These are phyloP conservation scores for Chondrosia reniformis DNA, from an alignment of 37 sponge, comb jelly and placozoan species.

Conservation along the genomic window DNA sequence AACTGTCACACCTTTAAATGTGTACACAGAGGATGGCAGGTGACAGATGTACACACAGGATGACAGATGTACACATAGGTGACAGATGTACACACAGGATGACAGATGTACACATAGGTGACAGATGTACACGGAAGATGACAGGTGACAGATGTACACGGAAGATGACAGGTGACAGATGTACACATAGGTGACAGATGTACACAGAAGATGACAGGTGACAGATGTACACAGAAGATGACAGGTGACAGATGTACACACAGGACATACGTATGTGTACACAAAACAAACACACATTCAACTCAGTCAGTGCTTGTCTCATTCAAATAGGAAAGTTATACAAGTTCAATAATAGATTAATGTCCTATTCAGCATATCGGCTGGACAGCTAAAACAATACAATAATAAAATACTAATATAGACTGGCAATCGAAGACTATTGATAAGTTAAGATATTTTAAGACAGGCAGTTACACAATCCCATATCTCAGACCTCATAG, in stretches of 20 bases:
- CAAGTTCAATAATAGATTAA: too few species aligned
- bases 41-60: background rate
- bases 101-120: too few species aligned
- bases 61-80: background rate
- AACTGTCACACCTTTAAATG: conserved; percentile 8
- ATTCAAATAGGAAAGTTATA: too few species aligned
- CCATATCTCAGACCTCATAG: background rate
- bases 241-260: background rate
- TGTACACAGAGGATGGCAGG: background rate
- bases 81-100: background rate
- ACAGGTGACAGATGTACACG: background rate
- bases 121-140: background rate
- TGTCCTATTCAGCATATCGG: too few species aligned
- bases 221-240: background rate
- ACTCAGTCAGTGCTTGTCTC: too few species aligned
- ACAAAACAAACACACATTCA: too few species aligned
- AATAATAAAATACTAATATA: background rate
- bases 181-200: too few species aligned
- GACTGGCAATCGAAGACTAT: background rate
- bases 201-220: too few species aligned
- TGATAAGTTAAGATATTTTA: background rate
- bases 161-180: background rate
- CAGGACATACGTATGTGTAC: background rate
- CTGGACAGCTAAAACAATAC: too few species aligned
- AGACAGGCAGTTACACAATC: background rate